Conservation (phyloP, 2,888 invertebrate genomes). For the Leptarthrus brevirostris region DNA sequence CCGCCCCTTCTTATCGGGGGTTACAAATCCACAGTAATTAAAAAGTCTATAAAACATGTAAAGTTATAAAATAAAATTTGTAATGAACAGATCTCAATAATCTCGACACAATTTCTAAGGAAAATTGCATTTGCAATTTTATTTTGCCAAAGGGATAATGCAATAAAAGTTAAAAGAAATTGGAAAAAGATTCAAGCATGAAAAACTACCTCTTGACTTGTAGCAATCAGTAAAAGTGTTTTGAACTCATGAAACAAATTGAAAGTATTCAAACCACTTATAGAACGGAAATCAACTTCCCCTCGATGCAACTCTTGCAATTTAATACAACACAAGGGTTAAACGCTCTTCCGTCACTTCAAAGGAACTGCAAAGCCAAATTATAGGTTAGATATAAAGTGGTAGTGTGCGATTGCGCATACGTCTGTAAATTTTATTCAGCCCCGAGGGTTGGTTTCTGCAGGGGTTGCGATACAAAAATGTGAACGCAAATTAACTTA, state of each 20-base stretch:
- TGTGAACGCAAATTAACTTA: not conserved
- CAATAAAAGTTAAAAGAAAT: constrained; percentile 22
- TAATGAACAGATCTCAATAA: too few relatives aligned
- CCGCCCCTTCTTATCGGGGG: too few relatives aligned
- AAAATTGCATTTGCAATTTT: not conserved
- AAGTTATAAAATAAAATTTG: too few relatives aligned
- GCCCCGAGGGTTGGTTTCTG: not conserved
- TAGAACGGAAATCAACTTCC: not conserved
- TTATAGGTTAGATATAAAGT: constrained; percentile 17
- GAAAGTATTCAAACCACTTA: constrained; percentile 2
- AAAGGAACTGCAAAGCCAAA: not conserved
- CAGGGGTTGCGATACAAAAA: not conserved
- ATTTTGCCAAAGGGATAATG: constrained; percentile 1
- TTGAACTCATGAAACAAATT: constrained; percentile 19
- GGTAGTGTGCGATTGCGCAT: constrained; percentile 2
- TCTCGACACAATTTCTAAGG: too few relatives aligned
- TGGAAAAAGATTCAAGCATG: not conserved
- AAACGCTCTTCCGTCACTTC: constrained; percentile 8
- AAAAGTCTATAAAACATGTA: too few relatives aligned
- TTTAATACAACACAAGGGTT: constrained; percentile 37
- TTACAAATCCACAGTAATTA: too few relatives aligned
- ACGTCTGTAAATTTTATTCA: not conserved
- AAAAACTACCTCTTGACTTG: constrained; percentile 9
- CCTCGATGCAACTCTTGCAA: constrained; percentile 9
- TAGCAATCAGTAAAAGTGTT: constrained; percentile 30